Percentiles rank a stretch among this genome's conserved stretches.
Conservation (phyloP, 2,113 vertebrate genomes). For the Oryctolagus cuniculus region mOryCun1.1 NC_091437.1:60818001-60818500, state of each 20-base stretch:
- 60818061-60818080: background rate
- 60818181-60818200: too few relatives aligned
- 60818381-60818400: background rate
- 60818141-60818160: background rate
- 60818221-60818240: background rate
- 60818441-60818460: background rate
- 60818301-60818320: too few relatives aligned
- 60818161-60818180: background rate
- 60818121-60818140: background rate
- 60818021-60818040: background rate
- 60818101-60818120: background rate
- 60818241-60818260: background rate
- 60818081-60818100: background rate
- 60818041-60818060: background rate
- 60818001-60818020: background rate
- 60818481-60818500: rapidly evolving
- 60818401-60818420: background rate
- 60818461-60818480: rapidly evolving
- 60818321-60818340: rapidly evolving
- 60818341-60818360: background rate
- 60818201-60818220: rapidly evolving
- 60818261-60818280: rapidly evolving
- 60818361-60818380: background rate
- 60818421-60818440: background rate
- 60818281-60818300: rapidly evolving